Percentiles rank a stretch among this genome's conserved stretches.
Evolutionary conservation across 2,113 vertebrate genomes (phyloP).

Genomic region (Eleginops maclovinus): DNA sequence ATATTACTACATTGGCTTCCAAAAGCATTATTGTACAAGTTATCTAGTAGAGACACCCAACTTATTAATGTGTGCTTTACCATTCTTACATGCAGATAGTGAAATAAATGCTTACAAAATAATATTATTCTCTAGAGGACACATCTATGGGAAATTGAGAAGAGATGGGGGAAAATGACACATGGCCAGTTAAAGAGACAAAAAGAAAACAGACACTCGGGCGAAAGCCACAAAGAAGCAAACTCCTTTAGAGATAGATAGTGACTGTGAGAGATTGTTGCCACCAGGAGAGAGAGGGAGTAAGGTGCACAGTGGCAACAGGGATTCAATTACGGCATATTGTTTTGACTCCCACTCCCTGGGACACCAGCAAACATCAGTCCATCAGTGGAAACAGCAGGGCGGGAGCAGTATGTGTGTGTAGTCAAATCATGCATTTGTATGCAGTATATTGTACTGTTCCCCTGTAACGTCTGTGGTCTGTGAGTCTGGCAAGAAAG

Average conservation of each 20-base stretch:
- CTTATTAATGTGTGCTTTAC: background rate
- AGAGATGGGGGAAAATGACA: background rate
- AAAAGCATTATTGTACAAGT: no score
- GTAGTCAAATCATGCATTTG: background rate
- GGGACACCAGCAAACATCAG: conserved; percentile 39
- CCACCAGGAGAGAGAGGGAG: conserved; percentile 29
- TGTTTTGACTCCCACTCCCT: conserved; percentile 54
- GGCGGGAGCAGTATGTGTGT: conserved; percentile 7
- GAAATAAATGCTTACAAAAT: background rate
- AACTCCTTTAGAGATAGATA: conserved; percentile 31
- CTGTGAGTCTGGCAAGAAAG: conserved; percentile 43
- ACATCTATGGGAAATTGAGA: background rate
- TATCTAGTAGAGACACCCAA: background rate
- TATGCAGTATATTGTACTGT: background rate
- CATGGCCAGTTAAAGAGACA: background rate
- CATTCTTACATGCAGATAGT: background rate
- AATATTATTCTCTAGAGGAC: background rate
- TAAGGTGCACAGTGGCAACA: conserved; percentile 40
- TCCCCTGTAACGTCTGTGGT: conserved; percentile 22
- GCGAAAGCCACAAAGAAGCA: conserved; percentile 19
- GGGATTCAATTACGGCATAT: conserved; percentile 66
- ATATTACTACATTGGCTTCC: conserved; percentile 4
- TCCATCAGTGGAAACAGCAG: conserved; percentile 40
- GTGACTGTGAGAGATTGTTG: conserved; percentile 29
- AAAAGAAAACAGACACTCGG: conserved; percentile 12